These are phyloP conservation scores for Iguana delicatissima DNA, from an alignment of 2,797 vertebrate genomes.

Conservation along the genomic window DNA sequence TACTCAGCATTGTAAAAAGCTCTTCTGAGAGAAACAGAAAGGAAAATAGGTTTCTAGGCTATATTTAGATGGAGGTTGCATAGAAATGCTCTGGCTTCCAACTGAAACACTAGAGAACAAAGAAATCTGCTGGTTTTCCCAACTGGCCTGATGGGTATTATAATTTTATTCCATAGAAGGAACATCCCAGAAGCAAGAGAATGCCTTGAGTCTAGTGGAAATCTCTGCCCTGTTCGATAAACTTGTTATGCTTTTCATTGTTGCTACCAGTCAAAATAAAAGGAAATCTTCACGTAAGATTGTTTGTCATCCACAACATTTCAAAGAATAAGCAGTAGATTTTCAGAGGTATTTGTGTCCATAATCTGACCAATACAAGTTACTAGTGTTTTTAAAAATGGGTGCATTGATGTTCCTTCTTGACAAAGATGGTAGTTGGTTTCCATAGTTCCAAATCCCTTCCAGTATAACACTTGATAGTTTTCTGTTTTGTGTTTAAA, in stretches of 20 bases:
- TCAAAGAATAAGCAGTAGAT: not conserved
- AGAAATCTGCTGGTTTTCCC: not conserved
- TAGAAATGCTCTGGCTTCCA: not conserved
- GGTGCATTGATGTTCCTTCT: not conserved
- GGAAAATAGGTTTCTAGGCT: not conserved
- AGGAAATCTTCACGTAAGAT: too few species aligned
- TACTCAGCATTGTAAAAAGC: not conserved
- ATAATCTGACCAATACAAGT: not conserved
- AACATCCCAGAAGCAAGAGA: not conserved
- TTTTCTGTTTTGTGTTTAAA: not conserved
- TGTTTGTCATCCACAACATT: not conserved
- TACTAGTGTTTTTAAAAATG: not conserved
- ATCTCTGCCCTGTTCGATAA: not conserved
- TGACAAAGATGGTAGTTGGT: not conserved
- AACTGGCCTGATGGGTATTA: not conserved
- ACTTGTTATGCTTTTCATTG: not conserved
- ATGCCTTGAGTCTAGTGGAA: not conserved
- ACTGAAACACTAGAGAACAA: not conserved
- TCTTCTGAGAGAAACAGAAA: not conserved
- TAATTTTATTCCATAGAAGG: not conserved
- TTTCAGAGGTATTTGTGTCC: not conserved
- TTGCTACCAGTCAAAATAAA: not conserved
- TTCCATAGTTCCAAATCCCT: not conserved
- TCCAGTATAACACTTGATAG: not conserved
- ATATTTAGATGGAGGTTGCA: not conserved